Evolutionary conservation across 1,140 invertebrate genomes (phyloP).

Genomic region (Grapholita molesta): DNA sequence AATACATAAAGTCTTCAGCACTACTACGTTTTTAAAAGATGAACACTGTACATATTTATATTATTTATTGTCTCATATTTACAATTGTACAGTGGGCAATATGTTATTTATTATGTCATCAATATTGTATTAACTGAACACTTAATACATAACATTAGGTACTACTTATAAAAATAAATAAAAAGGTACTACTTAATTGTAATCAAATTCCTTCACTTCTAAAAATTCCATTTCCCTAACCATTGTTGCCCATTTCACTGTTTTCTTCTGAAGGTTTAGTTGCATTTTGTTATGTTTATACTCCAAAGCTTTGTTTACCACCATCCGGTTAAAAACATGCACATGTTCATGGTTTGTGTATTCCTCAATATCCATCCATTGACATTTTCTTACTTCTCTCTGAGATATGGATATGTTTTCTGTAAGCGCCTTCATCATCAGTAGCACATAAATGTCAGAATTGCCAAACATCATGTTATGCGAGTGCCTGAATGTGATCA

Average conservation of each 20-base stretch:
- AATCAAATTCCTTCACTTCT: conserved; percentile 37
- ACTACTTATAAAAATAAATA: background rate
- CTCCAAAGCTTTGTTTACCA: conserved; percentile 83
- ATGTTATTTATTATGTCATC: too few species aligned
- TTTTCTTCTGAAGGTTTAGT: conserved; percentile 76
- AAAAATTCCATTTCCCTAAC: conserved; percentile 58
- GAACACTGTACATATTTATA: too few species aligned
- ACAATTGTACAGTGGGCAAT: too few species aligned
- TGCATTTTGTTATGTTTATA: conserved; percentile 80
- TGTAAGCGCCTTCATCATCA: conserved; percentile 84
- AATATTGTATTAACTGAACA: background rate
- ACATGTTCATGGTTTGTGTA: conserved; percentile 86
- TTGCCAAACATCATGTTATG: conserved; percentile 86
- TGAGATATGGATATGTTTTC: conserved; percentile 83
- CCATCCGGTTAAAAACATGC: conserved; percentile 84
- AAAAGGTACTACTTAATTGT: conserved; percentile 18
- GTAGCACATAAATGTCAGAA: conserved; percentile 91
- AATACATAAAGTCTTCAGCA: too few species aligned
- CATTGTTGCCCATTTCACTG: conserved; percentile 47
- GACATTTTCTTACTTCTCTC: conserved; percentile 85
- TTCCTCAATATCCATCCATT: conserved; percentile 91
- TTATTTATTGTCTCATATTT: too few species aligned
- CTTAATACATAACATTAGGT: background rate
- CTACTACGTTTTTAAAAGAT: too few species aligned
- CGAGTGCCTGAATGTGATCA: conserved; percentile 88